Conservation (phyloP, 2,797 vertebrate genomes). For the Rhynchotus rufescens region DNA sequence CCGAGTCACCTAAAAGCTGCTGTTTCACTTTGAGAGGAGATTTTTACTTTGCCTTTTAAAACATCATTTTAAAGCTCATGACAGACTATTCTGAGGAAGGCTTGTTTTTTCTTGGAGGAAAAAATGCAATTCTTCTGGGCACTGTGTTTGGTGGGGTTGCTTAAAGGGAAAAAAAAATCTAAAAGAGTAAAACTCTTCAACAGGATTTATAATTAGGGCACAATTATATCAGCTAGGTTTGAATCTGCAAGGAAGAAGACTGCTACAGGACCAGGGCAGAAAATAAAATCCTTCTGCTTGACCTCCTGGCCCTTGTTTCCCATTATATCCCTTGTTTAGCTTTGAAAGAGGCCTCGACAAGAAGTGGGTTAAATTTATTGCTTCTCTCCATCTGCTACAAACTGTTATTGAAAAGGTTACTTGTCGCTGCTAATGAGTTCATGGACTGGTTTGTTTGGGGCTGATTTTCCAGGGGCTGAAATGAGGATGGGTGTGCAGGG, state of each 20-base stretch:
- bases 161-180: background rate
- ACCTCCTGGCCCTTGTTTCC: background rate
- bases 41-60: background rate
- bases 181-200: background rate
- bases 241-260: background rate
- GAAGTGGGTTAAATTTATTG: background rate
- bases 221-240: background rate
- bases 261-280: background rate
- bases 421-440: background rate
- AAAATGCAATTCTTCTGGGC: background rate
- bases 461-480: background rate
- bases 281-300: background rate
- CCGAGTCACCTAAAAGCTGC: background rate
- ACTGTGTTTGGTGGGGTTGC: background rate
- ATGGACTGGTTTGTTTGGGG: background rate
- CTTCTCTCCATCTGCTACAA: background rate
- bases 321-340: background rate
- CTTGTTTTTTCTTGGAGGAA: background rate
- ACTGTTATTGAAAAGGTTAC: background rate
- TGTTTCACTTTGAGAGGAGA: background rate
- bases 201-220: background rate
- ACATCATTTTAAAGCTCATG: background rate
- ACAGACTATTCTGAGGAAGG: background rate
- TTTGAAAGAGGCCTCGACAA: background rate
- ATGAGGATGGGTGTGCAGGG: background rate